Conservation (phyloP, 1,140 invertebrate species). For the Psix sp. region DNA sequence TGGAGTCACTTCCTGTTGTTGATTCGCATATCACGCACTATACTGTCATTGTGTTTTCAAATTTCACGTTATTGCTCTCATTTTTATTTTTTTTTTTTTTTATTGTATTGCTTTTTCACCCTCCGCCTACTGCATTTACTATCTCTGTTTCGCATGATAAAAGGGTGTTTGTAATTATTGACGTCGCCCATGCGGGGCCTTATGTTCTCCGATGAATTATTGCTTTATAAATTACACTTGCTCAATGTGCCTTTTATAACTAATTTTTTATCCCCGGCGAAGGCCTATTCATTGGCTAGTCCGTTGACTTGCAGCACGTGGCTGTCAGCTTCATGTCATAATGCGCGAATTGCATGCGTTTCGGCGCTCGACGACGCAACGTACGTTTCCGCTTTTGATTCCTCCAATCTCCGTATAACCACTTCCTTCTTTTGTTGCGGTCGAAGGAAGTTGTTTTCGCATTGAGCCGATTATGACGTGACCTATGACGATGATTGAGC, state of each 20-base stretch:
- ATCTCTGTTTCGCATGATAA: slow-evolving; percentile 9
- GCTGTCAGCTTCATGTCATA: slow-evolving; percentile 13
- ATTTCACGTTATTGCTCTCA: slow-evolving; percentile 21
- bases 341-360: slow-evolving; percentile 6
- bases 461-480: slow-evolving; percentile 1
- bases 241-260: slow-evolving; percentile 46
- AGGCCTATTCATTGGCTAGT: slow-evolving; percentile 34
- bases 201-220: slow-evolving; percentile 59
- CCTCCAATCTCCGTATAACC: slow-evolving; percentile 29
- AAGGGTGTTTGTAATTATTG: slow-evolving; percentile 42
- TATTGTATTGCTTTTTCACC: not conserved
- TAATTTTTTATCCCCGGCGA: slow-evolving; percentile 8
- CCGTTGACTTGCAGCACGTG: slow-evolving; percentile 56
- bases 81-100: slow-evolving; percentile 1
- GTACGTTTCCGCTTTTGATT: slow-evolving; percentile 42
- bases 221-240: slow-evolving; percentile 60
- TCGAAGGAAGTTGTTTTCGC: slow-evolving; percentile 8
- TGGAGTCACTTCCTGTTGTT: slow-evolving; percentile 47
- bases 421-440: slow-evolving; percentile 43
- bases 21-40: slow-evolving; percentile 48
- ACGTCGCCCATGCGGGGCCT: slow-evolving; percentile 65
- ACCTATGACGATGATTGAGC: too few relatives aligned
- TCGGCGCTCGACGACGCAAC: slow-evolving; percentile 12
- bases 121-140: not conserved
- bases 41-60: slow-evolving; percentile 41